Evolutionary conservation across 2,113 vertebrate genomes (phyloP).

Genomic region (Aplodontia rufa): DNA sequence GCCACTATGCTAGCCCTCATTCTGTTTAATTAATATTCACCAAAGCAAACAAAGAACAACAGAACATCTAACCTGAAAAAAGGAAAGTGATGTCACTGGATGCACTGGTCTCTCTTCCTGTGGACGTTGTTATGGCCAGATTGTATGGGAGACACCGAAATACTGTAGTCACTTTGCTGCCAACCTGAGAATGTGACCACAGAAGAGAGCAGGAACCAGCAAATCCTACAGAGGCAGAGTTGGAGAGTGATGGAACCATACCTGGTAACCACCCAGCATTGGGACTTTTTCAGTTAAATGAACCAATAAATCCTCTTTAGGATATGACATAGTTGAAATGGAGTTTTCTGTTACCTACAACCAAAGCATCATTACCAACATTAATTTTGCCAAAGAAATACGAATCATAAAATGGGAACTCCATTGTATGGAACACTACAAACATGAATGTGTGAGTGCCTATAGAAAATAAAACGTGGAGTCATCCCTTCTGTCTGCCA

Average conservation of each 20-base stretch:
- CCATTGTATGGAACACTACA: neutral
- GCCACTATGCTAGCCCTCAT: too few species aligned
- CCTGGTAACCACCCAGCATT: neutral
- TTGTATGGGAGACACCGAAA: neutral
- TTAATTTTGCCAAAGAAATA: neutral
- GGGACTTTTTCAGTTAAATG: neutral
- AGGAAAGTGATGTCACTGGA: neutral
- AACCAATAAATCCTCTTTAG: neutral
- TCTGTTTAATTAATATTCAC: too few species aligned
- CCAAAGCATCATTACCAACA: neutral
- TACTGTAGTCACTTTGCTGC: neutral
- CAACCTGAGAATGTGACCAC: neutral
- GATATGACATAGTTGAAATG: neutral
- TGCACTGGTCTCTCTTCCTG: neutral
- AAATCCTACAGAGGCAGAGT: neutral
- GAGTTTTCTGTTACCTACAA: neutral
- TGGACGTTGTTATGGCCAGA: neutral
- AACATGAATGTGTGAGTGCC: neutral
- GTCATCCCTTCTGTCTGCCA: neutral
- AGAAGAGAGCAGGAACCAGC: neutral
- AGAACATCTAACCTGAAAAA: too few species aligned
- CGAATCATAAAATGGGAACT: slow-evolving; percentile 1
- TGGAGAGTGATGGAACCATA: neutral
- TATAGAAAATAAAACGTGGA: neutral
- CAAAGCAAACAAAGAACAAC: neutral